Base-by-base conservation (phyloP, 2,113 vertebrate genomes). In the Tichodroma muraria region DNA sequence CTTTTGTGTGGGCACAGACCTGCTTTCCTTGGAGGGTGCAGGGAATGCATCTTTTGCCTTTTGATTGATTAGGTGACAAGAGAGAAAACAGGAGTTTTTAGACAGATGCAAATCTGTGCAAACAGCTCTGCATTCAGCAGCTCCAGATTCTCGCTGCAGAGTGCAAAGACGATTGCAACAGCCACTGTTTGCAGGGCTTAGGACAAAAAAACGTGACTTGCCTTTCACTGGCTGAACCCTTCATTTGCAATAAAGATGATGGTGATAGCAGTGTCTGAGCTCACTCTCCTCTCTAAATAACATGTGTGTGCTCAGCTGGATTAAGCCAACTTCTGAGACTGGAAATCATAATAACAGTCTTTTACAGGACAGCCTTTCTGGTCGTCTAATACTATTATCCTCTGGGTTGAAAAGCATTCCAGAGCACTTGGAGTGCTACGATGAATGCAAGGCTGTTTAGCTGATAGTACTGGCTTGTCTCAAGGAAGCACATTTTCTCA, bases 261-360 rank as follows among this genome's bases (percentile, higher is more conserved):
- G 68, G 73, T 89, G 91, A 93, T 92, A 87, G 77, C 40, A 27
- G 65, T 75, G 85, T 93, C 94, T 95, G 91, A 94, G 91, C 86
- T 88, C 61, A 28, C 94, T 44, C 88, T 90, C 76, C 83, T 96
- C 71, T 95, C 93, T 92, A 94, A 96, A 96, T 86, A 94, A 91
- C 80, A 66, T 81, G 85, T 95, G 95, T 96, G 93, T 95, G 88
- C 91, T 96, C 96, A 96, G 95, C 95, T 96, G 95, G 94, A 96
- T 94, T 95, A 94, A 96, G 90, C 72, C 91, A 93, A 80, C 94
- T 94, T 95, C 88, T 88, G 89, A 95, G 90, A 69, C 93, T 94
- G 83, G 90, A 95, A 96, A 89, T 94, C 93, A 89, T 93, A 96
- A 94, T 93, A 94, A 94, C 78, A 92, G 95, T 57, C 91, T 96